Evolutionary conservation across 35 echinoderm and acorn worm genomes (phyloP).

Genomic region (Apostichopus californicus): DNA sequence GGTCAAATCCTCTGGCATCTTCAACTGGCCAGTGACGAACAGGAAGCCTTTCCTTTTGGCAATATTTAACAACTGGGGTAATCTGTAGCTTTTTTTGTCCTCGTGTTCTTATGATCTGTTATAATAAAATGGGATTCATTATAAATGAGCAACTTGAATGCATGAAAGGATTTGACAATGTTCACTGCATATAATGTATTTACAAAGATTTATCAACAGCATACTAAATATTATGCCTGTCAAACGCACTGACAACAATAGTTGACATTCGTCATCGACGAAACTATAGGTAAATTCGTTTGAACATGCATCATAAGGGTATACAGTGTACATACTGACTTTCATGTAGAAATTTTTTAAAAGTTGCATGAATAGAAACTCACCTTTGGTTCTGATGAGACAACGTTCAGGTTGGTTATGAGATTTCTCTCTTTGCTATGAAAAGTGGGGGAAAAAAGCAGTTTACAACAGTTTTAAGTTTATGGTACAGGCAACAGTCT

Average conservation of each 20-base stretch:
- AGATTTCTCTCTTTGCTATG: constrained; percentile 46
- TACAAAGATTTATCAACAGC: too few relatives aligned
- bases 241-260: too few relatives aligned
- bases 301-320: too few relatives aligned
- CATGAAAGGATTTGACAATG: too few relatives aligned
- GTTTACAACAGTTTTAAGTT: not conserved
- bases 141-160: not conserved
- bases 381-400: constrained; percentile 63
- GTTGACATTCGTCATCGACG: too few relatives aligned
- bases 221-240: too few relatives aligned
- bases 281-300: too few relatives aligned
- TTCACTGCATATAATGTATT: too few relatives aligned
- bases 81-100: constrained; percentile 38
- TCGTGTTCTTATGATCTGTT: constrained; percentile 60
- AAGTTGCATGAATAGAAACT: not conserved
- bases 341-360: too few relatives aligned
- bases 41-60: constrained; percentile 48
- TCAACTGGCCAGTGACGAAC: constrained; percentile 54
- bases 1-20: constrained; percentile 68
- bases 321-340: too few relatives aligned
- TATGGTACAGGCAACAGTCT: too few relatives aligned
- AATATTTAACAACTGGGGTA: constrained; percentile 74
- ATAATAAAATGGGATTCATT: not conserved
- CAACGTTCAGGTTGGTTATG: constrained; percentile 47
- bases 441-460: not conserved